A percentile compares a stretch with the other conserved stretches of the same genome.
Evolutionary conservation across 2,113 vertebrate species (phyloP).

Genomic region (Desmodus rotundus): DNA sequence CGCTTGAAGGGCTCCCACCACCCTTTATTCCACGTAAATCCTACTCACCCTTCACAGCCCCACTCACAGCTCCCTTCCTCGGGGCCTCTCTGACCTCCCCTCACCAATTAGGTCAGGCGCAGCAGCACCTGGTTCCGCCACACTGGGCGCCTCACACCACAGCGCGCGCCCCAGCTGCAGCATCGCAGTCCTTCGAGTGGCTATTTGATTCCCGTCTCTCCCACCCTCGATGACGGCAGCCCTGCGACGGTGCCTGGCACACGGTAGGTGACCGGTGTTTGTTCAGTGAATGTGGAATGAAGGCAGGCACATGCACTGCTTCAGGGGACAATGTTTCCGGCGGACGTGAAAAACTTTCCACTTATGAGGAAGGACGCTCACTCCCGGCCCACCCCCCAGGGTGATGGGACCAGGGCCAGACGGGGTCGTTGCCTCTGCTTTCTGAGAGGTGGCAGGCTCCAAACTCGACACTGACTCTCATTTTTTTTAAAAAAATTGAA

Average conservation of each 20-base stretch:
- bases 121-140: rapidly evolving
- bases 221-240: no score
- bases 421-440: neutral
- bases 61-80: neutral
- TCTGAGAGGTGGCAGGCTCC: neutral
- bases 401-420: neutral
- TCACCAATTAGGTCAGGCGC: neutral
- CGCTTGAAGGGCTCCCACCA: no score
- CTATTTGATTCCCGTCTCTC: neutral
- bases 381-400: neutral
- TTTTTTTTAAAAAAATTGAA: neutral
- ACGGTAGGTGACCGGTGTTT: neutral
- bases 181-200: rapidly evolving
- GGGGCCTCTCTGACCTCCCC: no score
- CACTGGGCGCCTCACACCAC: neutral
- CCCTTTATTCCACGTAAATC: neutral
- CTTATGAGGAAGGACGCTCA: neutral
- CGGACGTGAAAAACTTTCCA: neutral
- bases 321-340: neutral
- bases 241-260: neutral
- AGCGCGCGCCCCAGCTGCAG: rapidly evolving
- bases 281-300: neutral
- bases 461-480: neutral
- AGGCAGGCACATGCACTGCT: neutral
- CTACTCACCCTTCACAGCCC: neutral